Conservation (phyloP, 2,888 invertebrate species). For the Drepana falcataria region DNA sequence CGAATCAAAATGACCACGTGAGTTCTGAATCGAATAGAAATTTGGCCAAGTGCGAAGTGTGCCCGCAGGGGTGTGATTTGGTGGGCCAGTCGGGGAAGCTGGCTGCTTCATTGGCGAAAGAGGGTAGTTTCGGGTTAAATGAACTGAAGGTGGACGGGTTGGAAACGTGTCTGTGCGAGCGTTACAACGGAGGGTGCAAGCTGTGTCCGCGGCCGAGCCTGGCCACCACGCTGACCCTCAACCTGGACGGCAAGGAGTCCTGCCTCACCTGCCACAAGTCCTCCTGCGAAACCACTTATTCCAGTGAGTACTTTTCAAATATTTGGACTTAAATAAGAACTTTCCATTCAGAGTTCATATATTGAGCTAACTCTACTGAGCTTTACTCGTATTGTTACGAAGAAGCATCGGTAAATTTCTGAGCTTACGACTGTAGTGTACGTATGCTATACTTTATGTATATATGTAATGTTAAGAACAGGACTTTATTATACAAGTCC, state of each 20-base stretch:
- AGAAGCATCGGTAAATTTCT: too few relatives aligned
- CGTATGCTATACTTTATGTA: too few relatives aligned
- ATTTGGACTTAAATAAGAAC: too few relatives aligned
- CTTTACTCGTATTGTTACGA: too few relatives aligned
- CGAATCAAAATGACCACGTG: slow-evolving; percentile 51
- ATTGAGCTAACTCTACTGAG: too few relatives aligned
- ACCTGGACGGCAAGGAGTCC: slow-evolving; percentile 46
- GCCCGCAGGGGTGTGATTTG: slow-evolving; percentile 54
- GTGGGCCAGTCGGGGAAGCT: slow-evolving; percentile 44
- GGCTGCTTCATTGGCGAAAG: slow-evolving; percentile 52
- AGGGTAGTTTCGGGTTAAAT: slow-evolving; percentile 57
- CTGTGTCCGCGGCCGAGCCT: slow-evolving; percentile 54
- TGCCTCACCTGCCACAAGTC: slow-evolving; percentile 49
- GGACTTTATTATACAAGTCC: too few relatives aligned
- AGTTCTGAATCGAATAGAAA: slow-evolving; percentile 49
- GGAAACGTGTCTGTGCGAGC: slow-evolving; percentile 65
- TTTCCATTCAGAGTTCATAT: too few relatives aligned
- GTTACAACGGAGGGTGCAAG: slow-evolving; percentile 69
- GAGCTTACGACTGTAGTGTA: too few relatives aligned
- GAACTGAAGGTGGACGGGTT: slow-evolving; percentile 61
- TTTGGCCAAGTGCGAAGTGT: slow-evolving; percentile 45
- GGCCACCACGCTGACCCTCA: slow-evolving; percentile 38
- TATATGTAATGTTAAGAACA: too few relatives aligned
- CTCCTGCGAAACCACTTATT: slow-evolving; percentile 43
- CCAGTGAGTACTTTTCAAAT: slow-evolving; percentile 43